phyloP scores from a whole-genome alignment of 2,113 vertebrate genomes.

The Gymnogyps californianus region DNA sequence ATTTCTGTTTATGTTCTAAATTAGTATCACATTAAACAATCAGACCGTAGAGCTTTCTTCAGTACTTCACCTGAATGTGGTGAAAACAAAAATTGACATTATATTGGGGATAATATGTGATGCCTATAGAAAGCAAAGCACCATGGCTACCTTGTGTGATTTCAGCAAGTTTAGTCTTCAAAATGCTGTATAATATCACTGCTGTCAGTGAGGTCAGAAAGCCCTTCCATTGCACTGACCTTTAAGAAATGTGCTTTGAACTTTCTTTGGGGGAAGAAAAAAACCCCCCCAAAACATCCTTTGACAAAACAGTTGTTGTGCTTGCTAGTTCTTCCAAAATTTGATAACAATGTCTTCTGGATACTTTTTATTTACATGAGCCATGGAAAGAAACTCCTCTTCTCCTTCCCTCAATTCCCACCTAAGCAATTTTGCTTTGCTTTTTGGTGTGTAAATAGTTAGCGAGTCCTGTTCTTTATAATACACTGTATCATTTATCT shows the following conservation, averaged over 20 bases:
- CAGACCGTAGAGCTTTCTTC: not conserved
- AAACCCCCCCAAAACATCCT: not conserved
- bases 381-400: not conserved
- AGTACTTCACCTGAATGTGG: not conserved
- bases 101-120: not conserved
- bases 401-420: not conserved
- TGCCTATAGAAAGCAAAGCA: not conserved
- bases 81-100: not conserved
- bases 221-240: not conserved
- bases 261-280: not conserved
- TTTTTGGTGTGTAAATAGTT: not conserved
- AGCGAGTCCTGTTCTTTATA: not conserved
- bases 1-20: not conserved
- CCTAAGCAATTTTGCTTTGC: not conserved
- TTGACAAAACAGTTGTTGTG: not conserved
- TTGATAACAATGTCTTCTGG: not conserved
- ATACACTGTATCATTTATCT: not conserved
- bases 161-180: not conserved
- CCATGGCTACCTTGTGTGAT: not conserved
- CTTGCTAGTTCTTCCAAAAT: not conserved
- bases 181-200: not conserved
- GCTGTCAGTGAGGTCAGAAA: not conserved
- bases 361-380: not conserved
- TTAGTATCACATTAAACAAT: not conserved
- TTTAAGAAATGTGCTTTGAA: not conserved